Evolutionary conservation across 37 sponge, comb jelly and placozoan species (phyloP).

Genomic region (Hexactinellida sp.): DNA sequence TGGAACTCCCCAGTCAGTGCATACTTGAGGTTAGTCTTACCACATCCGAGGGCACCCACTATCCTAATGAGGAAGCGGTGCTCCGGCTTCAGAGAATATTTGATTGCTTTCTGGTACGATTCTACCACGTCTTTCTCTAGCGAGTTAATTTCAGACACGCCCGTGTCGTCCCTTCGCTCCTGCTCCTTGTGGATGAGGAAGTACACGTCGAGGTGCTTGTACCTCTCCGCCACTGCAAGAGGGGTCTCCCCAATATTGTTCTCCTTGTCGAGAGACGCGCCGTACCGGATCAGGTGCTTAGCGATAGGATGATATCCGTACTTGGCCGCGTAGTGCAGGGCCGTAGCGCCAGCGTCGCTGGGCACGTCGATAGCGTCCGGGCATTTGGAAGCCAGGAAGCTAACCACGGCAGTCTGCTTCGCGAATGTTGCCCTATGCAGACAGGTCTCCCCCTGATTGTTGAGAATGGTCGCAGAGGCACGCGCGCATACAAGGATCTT

Average conservation of each 20-base stretch:
- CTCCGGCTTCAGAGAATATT: slow-evolving; percentile 37
- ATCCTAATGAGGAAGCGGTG: slow-evolving; percentile 33
- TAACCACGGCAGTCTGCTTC: slow-evolving; percentile 33
- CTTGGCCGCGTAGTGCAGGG: slow-evolving; percentile 55
- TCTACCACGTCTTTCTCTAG: slow-evolving; percentile 40
- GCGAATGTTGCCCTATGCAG: slow-evolving; percentile 50
- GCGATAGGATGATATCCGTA: slow-evolving; percentile 43
- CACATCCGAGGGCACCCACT: slow-evolving; percentile 38
- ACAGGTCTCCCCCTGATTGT: slow-evolving; percentile 63
- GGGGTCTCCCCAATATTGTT: slow-evolving; percentile 62
- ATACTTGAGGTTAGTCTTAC: slow-evolving; percentile 57
- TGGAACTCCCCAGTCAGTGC: slow-evolving; percentile 47
- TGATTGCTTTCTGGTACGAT: slow-evolving; percentile 38
- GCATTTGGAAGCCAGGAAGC: slow-evolving; percentile 41
- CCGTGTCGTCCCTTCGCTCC: background rate
- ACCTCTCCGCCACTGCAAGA: slow-evolving; percentile 50
- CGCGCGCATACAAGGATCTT: slow-evolving; percentile 54
- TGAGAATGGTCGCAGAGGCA: slow-evolving; percentile 46
- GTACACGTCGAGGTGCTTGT: slow-evolving; percentile 42
- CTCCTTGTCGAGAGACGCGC: slow-evolving; percentile 45
- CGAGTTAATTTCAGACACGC: slow-evolving; percentile 42
- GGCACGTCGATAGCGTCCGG: slow-evolving; percentile 45
- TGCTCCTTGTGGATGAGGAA: slow-evolving; percentile 49
- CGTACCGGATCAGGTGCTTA: slow-evolving; percentile 34
- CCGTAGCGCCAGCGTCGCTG: slow-evolving; percentile 59